Conservation (phyloP, 2,113 vertebrate species). For the Illadopsis cleaveri region DNA sequence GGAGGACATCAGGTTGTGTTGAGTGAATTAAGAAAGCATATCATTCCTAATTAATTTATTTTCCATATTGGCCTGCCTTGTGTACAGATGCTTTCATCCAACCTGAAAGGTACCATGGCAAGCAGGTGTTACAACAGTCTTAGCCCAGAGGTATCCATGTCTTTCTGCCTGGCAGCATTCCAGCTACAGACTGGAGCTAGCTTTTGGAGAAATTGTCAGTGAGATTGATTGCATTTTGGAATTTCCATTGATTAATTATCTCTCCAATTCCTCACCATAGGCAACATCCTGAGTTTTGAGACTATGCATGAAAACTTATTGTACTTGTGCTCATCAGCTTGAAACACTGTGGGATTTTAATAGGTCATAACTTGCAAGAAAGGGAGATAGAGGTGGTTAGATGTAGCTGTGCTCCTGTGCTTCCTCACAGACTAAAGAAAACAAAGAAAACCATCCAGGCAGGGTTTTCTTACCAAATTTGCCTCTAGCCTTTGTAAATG, state of each 20-base stretch:
- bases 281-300: conserved; percentile 8
- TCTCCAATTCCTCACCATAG: conserved; percentile 47
- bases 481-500: not conserved
- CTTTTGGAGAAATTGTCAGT: conserved; percentile 65
- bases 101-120: conserved; percentile 26
- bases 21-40: conserved; percentile 12
- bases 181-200: conserved; percentile 55
- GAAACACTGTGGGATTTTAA: not conserved
- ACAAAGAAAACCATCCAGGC: not conserved
- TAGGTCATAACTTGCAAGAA: not conserved
- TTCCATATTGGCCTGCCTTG: not conserved
- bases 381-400: not conserved
- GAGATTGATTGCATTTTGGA: conserved; percentile 70
- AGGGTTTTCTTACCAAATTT: not conserved
- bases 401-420: not conserved
- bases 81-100: conserved; percentile 35
- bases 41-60: conserved; percentile 47
- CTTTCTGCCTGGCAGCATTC: conserved; percentile 52
- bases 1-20: not conserved
- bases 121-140: conserved; percentile 54
- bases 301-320: not conserved
- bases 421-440: not conserved
- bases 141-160: conserved; percentile 37
- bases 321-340: not conserved
- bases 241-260: conserved; percentile 71